Base-by-base conservation (phyloP, 2,888 invertebrate genomes). In the Eurytoma californica region DNA sequence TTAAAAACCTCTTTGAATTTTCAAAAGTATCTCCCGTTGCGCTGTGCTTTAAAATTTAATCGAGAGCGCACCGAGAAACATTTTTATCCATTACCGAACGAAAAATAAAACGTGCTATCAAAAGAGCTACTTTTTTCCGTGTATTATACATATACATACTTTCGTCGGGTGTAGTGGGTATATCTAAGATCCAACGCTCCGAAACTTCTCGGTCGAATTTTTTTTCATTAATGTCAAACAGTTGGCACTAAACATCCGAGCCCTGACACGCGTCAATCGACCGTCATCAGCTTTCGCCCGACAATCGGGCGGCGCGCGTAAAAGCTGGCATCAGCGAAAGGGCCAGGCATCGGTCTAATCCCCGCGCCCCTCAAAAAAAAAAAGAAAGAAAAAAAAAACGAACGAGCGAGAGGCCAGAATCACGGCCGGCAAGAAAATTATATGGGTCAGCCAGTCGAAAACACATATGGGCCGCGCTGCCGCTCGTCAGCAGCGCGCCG, bases 391-490 rank as follows among this genome's bases (percentile, higher is more conserved):
- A n/a, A 9, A 60, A 28, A n/a, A 13, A 20, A 9, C 58, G 58
- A 18, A 20, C 16, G 47, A 30, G 55, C 7, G 55, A 65, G 18
- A 16, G 57, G 24, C n/a, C 18, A 5, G 39, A 30, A 30, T 9
- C 13, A 20, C 24, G 49, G n/a, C 30, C 28, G 57, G 61, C n/a
- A 68, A 28, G 70, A 79, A 66, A 70, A 67, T 68, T 76, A 78
- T 78, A 69, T 78, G 78, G 73, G 78, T 78, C 78, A 78, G 73
- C 57, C 77, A 60, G 58, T 77, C 60, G 77, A 74, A 69, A 65
- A 55, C 73, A 65, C 73, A 69, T 73, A 72, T 57, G 69, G 73
- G 67, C 72, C 68, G 77, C 14, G 20, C 51, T 12, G 49, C 58
- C 18, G 76, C 57, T 77, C 77, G 73, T 77, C 72, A 75, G 68